Percentiles rank a stretch among this genome's conserved stretches.
phyloP scores from a whole-genome alignment of 2,113 vertebrate species.

The Saguinus imperator region DNA sequence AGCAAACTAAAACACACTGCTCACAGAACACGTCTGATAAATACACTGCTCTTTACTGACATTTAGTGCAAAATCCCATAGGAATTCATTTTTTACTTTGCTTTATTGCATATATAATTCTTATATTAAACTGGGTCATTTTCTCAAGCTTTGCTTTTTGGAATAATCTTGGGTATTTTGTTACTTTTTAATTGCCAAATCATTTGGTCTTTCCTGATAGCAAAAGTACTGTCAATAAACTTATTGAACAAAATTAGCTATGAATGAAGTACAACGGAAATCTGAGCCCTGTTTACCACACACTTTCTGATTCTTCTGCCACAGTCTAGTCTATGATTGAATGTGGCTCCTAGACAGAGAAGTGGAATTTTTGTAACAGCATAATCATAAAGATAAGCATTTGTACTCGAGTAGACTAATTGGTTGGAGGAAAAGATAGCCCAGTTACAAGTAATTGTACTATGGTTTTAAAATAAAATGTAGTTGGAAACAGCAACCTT shows the following conservation, averaged over 20 bases:
- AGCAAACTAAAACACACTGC: slow-evolving; percentile 71
- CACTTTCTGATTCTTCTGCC: slow-evolving; percentile 55
- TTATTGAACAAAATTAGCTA: slow-evolving; percentile 77
- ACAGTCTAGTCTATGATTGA: slow-evolving; percentile 70
- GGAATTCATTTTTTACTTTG: slow-evolving; percentile 58
- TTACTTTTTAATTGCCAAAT: slow-evolving; percentile 79
- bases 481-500: background rate
- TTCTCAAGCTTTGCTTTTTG: slow-evolving; percentile 80
- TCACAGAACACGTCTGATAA: background rate
- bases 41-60: background rate
- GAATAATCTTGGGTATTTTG: slow-evolving; percentile 81
- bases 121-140: slow-evolving; percentile 79
- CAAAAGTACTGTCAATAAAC: slow-evolving; percentile 81
- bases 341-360: slow-evolving; percentile 74
- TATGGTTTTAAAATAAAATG: slow-evolving; percentile 8
- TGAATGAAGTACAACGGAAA: slow-evolving; percentile 69
- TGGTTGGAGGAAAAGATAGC: slow-evolving; percentile 74
- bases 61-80: background rate
- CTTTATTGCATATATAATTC: slow-evolving; percentile 80
- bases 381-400: slow-evolving; percentile 76
- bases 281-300: slow-evolving; percentile 48
- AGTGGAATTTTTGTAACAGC: slow-evolving; percentile 78
- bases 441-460: background rate
- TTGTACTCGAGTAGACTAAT: slow-evolving; percentile 79
- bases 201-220: slow-evolving; percentile 80